These are phyloP conservation scores for Ferrisia virgata DNA, from an alignment of 2,888 invertebrate species.

Conservation along the genomic window DNA sequence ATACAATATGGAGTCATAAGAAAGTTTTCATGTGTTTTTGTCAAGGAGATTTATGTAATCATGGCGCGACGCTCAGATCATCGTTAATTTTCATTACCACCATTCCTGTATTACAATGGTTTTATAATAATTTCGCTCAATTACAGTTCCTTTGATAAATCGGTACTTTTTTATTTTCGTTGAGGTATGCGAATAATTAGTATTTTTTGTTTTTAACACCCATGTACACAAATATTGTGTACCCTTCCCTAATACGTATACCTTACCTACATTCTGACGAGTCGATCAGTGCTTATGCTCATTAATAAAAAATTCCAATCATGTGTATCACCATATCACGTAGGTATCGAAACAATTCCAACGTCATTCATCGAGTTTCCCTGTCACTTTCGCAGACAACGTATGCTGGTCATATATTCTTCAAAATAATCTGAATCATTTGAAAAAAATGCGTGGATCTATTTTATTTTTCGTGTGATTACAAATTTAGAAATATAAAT, in stretches of 20 bases:
- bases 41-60: conserved; percentile 82
- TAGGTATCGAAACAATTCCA: background rate
- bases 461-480: conserved; percentile 12
- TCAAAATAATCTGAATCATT: background rate
- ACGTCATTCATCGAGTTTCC: background rate
- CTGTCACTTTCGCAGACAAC: background rate
- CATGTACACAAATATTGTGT: too few species aligned
- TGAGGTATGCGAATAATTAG: too few species aligned
- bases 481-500: conserved; percentile 22
- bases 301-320: background rate
- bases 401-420: too few species aligned
- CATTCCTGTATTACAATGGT: background rate
- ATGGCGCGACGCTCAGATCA: background rate
- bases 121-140: background rate
- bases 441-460: background rate
- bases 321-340: background rate
- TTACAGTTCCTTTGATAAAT: background rate
- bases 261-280: too few species aligned
- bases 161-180: background rate
- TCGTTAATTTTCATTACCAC: background rate
- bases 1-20: conserved; percentile 75
- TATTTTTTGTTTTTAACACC: too few species aligned
- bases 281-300: background rate
- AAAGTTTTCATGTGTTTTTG: conserved; percentile 90
- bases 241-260: too few species aligned